phyloP scores from a whole-genome alignment of 2,888 invertebrate species.

The Cordylochernes scorpioides region DNA sequence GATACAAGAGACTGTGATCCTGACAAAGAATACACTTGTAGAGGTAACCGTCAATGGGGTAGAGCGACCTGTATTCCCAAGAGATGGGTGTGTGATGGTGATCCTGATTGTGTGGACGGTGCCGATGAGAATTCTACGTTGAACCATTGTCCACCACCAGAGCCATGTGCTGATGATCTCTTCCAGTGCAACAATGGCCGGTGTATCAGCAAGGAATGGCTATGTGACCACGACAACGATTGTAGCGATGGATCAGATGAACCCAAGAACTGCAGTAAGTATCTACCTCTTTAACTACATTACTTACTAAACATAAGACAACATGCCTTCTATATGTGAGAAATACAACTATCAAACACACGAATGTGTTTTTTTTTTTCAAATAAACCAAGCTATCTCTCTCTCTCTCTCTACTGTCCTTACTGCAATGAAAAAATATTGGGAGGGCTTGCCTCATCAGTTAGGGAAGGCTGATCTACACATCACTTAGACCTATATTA shows the following conservation, averaged over 20 bases:
- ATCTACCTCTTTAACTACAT: no score
- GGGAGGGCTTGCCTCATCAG: no score
- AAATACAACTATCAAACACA: no score
- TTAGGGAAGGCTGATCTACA: no score
- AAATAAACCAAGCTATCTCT: no score
- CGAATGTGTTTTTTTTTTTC: no score
- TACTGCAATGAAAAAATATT: no score
- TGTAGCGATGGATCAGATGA: conserved; percentile 95
- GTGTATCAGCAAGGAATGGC: conserved; percentile 43
- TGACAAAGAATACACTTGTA: conserved; percentile 68
- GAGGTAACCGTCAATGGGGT: conserved; percentile 66
- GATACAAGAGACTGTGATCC: conserved; percentile 76
- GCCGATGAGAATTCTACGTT: conserved; percentile 37
- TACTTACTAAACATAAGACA: no score
- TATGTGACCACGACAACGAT: conserved; percentile 53
- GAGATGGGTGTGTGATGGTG: conserved; percentile 86
- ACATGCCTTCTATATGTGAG: no score
- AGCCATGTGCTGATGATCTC: conserved; percentile 64
- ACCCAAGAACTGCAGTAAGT: conserved; percentile 50
- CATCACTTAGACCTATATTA: no score
- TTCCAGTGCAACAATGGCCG: conserved; percentile 75
- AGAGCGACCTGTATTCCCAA: conserved; percentile 67
- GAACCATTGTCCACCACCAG: conserved; percentile 53
- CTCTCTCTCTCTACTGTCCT: no score
- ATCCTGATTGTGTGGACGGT: conserved; percentile 65